Evolutionary conservation across 2,888 invertebrate species (phyloP).

Genomic region (Smittia sp.): DNA sequence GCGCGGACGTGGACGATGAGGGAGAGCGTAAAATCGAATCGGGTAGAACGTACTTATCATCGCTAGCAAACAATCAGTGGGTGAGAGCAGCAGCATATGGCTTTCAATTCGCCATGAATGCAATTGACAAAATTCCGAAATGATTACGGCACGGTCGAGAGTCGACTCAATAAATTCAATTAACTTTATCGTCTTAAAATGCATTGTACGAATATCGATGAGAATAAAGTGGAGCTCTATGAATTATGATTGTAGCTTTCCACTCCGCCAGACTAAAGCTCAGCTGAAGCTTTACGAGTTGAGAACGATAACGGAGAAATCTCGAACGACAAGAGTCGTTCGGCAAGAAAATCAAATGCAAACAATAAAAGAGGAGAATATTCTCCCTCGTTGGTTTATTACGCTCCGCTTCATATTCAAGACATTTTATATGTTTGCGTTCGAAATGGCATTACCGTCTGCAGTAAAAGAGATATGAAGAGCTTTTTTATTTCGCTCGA

Average conservation of each 20-base stretch:
- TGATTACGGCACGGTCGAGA: not conserved
- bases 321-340: too few species aligned
- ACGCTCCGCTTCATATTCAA: not conserved
- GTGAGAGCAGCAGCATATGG: conserved; percentile 50
- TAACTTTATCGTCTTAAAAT: not conserved
- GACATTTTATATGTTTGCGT: not conserved
- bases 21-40: conserved; percentile 26
- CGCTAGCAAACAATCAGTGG: conserved; percentile 46
- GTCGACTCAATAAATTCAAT: too few species aligned
- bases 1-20: conserved; percentile 48
- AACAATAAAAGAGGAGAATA: not conserved
- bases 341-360: not conserved
- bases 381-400: not conserved
- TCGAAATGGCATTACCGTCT: not conserved
- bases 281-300: not conserved
- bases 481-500: not conserved
- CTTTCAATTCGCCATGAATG: conserved; percentile 51
- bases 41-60: conserved; percentile 42
- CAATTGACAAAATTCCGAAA: conserved; percentile 50
- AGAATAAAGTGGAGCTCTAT: not conserved
- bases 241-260: not conserved
- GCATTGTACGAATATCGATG: not conserved
- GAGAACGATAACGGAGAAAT: too few species aligned
- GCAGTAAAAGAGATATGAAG: not conserved
- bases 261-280: not conserved